phyloP scores from a whole-genome alignment of 1,140 invertebrate species.

The Drosophila bipectinata region DNA sequence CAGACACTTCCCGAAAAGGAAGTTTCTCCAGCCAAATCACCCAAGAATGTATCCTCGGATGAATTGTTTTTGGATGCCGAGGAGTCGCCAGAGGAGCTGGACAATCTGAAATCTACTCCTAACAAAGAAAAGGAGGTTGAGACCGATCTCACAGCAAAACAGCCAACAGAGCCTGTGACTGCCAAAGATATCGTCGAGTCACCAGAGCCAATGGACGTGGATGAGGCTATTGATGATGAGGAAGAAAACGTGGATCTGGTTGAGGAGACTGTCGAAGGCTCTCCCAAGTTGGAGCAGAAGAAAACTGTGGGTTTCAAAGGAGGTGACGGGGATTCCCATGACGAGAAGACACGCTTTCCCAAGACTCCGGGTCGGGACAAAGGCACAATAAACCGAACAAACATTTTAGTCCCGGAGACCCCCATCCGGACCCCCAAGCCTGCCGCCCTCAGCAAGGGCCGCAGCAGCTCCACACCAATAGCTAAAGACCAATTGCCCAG shows the following conservation, averaged over 20 bases:
- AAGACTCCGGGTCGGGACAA: conserved; percentile 63
- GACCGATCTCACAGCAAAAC: no score
- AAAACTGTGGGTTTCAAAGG: conserved; percentile 47
- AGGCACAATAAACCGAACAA: not conserved
- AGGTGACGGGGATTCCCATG: not conserved
- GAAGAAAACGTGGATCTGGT: not conserved
- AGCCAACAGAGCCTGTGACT: no score
- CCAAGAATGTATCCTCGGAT: conserved; percentile 8
- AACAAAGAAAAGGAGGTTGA: no score
- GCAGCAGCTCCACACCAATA: conserved; percentile 62
- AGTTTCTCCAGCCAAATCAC: not conserved
- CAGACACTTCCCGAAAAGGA: not conserved
- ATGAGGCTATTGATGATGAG: not conserved
- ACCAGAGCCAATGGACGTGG: conserved; percentile 1
- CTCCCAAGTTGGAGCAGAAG: conserved; percentile 1
- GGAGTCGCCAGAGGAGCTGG: not conserved
- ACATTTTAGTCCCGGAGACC: not conserved
- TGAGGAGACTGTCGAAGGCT: not conserved
- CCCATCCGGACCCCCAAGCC: not conserved
- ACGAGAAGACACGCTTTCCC: conserved; percentile 49
- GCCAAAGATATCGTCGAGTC: not conserved
- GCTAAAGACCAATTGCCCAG: conserved; percentile 17
- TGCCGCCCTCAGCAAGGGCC: conserved; percentile 28
- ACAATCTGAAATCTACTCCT: no score
- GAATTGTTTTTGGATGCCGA: conserved; percentile 14